phyloP scores from a whole-genome alignment of 2,888 invertebrate genomes.

The Megaustenia siamemsis region DNA sequence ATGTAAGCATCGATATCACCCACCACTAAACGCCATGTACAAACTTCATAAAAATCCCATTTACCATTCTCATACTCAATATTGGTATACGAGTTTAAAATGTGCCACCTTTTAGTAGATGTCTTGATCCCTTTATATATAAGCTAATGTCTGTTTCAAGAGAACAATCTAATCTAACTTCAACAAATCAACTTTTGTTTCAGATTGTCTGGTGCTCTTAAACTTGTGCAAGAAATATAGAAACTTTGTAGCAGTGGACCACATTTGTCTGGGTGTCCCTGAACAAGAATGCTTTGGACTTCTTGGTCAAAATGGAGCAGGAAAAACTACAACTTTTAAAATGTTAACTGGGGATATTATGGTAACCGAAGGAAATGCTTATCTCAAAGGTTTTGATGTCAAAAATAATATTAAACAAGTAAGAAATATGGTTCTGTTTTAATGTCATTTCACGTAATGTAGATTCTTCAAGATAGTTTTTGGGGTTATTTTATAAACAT shows the following conservation, averaged over 20 bases:
- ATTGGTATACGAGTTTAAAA: too few species aligned
- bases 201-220: constrained; percentile 69
- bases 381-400: constrained; percentile 79
- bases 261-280: constrained; percentile 73
- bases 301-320: constrained; percentile 91
- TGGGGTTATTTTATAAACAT: too few species aligned
- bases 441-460: background rate
- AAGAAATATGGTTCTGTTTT: background rate
- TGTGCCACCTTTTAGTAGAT: too few species aligned
- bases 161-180: background rate
- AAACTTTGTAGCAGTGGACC: constrained; percentile 79
- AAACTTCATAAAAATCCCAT: too few species aligned
- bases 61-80: too few species aligned
- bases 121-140: too few species aligned
- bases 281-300: constrained; percentile 88
- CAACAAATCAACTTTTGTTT: background rate
- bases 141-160: too few species aligned
- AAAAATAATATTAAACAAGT: constrained; percentile 66
- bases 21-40: too few species aligned
- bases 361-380: constrained; percentile 82
- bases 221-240: constrained; percentile 87
- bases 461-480: too few species aligned
- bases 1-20: too few species aligned
- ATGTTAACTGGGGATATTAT: constrained; percentile 83
- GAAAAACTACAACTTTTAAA: constrained; percentile 92